Evolutionary conservation across 2,888 invertebrate genomes (phyloP).

Genomic region (Troilus luridus): DNA sequence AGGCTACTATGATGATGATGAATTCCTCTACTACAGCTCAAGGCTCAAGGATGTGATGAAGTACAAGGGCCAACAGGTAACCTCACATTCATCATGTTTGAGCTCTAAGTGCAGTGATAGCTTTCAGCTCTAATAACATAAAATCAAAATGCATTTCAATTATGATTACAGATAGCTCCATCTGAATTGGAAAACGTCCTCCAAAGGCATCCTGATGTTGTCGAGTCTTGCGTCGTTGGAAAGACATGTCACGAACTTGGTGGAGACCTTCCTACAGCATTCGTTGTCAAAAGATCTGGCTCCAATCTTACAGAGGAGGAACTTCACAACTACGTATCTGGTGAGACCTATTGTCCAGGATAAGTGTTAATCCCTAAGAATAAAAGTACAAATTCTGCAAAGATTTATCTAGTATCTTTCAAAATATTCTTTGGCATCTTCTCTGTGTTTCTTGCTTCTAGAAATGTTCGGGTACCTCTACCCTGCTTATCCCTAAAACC

Average conservation of each 20-base stretch:
- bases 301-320: conserved; percentile 73
- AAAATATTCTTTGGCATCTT: too few relatives aligned
- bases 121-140: too few relatives aligned
- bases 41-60: conserved; percentile 61
- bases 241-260: conserved; percentile 77
- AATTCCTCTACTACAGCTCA: conserved; percentile 50
- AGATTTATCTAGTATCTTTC: too few relatives aligned
- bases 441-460: too few relatives aligned
- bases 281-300: conserved; percentile 76
- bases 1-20: conserved; percentile 60
- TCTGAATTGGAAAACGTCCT: conserved; percentile 90
- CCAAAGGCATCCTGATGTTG: conserved; percentile 78
- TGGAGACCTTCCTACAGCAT: conserved; percentile 84
- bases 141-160: neutral
- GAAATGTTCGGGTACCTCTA: too few relatives aligned
- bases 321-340: conserved; percentile 42
- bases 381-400: too few relatives aligned
- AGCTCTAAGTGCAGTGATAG: too few relatives aligned
- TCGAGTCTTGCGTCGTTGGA: conserved; percentile 88
- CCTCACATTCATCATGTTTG: neutral
- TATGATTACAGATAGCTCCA: conserved; percentile 79
- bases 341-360: neutral
- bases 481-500: too few relatives aligned
- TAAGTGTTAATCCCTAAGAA: too few relatives aligned
- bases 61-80: conserved; percentile 60